Base-by-base conservation (phyloP, 2,113 vertebrate species). In the Cyanoramphus novaezelandiae region DNA sequence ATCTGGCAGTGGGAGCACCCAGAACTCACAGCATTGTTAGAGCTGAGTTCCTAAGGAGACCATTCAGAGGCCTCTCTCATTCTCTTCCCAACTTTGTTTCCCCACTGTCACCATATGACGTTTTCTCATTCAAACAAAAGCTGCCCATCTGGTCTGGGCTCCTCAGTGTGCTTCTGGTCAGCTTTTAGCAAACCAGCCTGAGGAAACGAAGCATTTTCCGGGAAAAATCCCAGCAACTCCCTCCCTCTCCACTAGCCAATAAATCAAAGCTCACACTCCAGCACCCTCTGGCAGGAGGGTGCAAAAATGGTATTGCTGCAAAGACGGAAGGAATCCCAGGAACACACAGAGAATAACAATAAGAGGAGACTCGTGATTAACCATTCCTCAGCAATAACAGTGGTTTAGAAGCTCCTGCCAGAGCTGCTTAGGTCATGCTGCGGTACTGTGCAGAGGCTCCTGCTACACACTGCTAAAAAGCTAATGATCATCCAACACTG, bases 91-190 rank as follows among this genome's bases (percentile, higher is more conserved):
- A 83, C 46, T 75, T 90, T 67, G n/a, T 35, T 33, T 70, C 76
- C 49, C 65, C 27, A 24, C 76, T 53, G 60, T 71, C 64, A 75
- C 64, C 72, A 68, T 8, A 46, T 41, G 86, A 31, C 2, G 0
- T 93, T 88, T 94, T 94, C 72, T 83, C 0, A 0, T 83, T 93
- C 84, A 84, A 92, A 92, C 65, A 92, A 90, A 91, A 91, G 43
- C 60, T 88, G 68, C 46, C 55, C 88, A 81, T 88, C 95, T 96
- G 83, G n/a, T 86, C 76, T 75, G 46, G 60, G 83, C 72, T 92
- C 60, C 0, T 0, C 60, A 68, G 31, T 2, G 2, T 83, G 71
- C 46, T 95, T 88, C 55, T 59, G 55, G 55, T 43, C 86, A 94
- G 80, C 53, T 88, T 88, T 77, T 53, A 95, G 55, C 59, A 94